Percentiles rank a stretch among this genome's conserved stretches.
These are phyloP conservation scores for Ispidina picta DNA, from an alignment of 2,797 vertebrate genomes.

Conservation along the genomic window DNA sequence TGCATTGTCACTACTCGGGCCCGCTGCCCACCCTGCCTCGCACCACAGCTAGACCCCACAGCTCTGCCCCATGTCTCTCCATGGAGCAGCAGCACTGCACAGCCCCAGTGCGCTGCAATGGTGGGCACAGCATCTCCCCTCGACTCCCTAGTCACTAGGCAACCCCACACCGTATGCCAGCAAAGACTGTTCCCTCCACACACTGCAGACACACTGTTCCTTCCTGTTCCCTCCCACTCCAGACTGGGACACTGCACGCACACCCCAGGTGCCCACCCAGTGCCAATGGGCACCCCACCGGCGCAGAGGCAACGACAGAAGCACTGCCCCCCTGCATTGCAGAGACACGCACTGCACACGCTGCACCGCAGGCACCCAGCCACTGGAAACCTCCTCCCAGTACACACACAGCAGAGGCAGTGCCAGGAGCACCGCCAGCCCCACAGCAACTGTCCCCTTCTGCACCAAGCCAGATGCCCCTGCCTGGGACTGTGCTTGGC, in stretches of 20 bases:
- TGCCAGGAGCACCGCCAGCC: neutral
- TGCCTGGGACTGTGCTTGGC: neutral
- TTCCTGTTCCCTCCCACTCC: neutral
- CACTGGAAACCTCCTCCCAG: neutral
- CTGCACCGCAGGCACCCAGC: neutral
- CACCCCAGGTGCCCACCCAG: neutral
- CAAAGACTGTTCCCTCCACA: neutral
- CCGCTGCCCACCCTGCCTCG: neutral
- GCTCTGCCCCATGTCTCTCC: neutral
- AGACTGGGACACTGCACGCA: neutral
- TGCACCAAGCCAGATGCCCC: neutral
- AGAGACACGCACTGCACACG: conserved; percentile 5
- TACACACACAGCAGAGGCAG: neutral
- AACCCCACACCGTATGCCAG: conserved; percentile 41
- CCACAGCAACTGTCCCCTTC: neutral
- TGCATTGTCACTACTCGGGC: accelerated
- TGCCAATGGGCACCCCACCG: neutral
- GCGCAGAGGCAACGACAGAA: neutral
- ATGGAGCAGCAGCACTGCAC: neutral
- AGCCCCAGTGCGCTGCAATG: neutral
- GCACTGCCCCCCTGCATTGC: conserved; percentile 30
- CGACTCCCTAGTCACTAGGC: conserved; percentile 51
- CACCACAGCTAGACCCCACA: neutral
- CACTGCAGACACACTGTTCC: conserved; percentile 23
- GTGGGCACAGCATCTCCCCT: conserved; percentile 29